These are phyloP conservation scores for Oncorhynchus nerka DNA, from an alignment of 2,113 vertebrate species.

Conservation along the genomic window DNA sequence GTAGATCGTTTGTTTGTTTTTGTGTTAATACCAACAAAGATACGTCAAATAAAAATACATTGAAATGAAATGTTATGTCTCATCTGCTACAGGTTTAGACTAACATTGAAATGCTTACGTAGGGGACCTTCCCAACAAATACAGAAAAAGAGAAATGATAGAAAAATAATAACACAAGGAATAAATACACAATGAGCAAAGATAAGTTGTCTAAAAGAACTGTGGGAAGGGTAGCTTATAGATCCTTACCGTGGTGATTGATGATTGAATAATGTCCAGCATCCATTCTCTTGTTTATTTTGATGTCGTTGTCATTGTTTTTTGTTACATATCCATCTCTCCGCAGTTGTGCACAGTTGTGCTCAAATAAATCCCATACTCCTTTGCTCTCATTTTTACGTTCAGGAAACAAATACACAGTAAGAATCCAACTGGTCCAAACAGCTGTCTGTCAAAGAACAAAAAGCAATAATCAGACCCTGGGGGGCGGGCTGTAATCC, in stretches of 20 bases:
- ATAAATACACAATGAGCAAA: too few relatives aligned
- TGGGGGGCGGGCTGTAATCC: neutral
- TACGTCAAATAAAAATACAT: too few relatives aligned
- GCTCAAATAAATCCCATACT: conserved; percentile 17
- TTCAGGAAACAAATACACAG: conserved; percentile 13
- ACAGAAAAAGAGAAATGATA: too few relatives aligned
- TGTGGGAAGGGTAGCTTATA: neutral
- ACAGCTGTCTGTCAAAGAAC: conserved; percentile 24
- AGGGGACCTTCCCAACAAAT: too few relatives aligned
- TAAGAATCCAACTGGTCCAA: conserved; percentile 22
- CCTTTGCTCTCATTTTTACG: conserved; percentile 26
- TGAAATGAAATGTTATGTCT: too few relatives aligned
- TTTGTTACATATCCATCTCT: conserved; percentile 24
- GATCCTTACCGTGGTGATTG: conserved; percentile 41
- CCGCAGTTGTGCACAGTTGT: conserved; percentile 1
- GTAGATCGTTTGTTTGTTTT: too few relatives aligned
- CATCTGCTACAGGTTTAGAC: too few relatives aligned
- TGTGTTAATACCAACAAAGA: too few relatives aligned
- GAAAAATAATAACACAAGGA: too few relatives aligned
- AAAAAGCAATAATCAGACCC: conserved; percentile 26
- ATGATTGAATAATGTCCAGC: conserved; percentile 10
- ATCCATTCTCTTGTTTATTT: conserved; percentile 14
- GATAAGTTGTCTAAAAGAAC: too few relatives aligned
- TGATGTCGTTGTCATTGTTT: neutral
- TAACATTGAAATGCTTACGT: too few relatives aligned